Base-by-base conservation (phyloP, 2,797 vertebrate genomes). In the Clamator glandarius region DNA sequence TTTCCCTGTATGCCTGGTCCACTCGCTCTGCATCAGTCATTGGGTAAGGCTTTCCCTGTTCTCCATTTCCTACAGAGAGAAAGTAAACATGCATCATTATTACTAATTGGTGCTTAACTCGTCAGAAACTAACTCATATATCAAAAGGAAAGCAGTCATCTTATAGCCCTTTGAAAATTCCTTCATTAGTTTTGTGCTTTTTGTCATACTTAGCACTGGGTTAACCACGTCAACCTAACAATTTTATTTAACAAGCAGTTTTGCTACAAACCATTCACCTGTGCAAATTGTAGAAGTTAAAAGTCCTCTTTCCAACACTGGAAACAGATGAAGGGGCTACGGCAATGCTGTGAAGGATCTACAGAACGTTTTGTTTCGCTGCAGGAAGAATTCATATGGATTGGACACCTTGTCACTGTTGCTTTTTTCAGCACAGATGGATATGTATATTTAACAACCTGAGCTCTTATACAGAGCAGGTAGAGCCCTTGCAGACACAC, bases 1-100 rank as follows among this genome's bases (percentile, higher is more conserved):
- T 99, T 97, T 99, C 99, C 68, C 99, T 97, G 98, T 99, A 99
- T 1, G 99, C 99, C 97, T 99, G 98, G 87, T 99, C 99, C 61
- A 98, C 98, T 59, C 98, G 97, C 87, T 99, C 99, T 6, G 98
- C 97, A 8, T 99, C 99, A 0, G 98, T 98, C 97, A 99, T 97
- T 3, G 98, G 98, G 89, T 98, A 99, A 6, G 99, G 95, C 73
- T 98, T 98, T 58, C 99, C 99, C 94, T 99, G 99, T 62, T 99
- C 99, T 33, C 99, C 99, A 29, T 98, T 98, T 96, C 99, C 99
- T 99, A 86, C 8, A 28, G 78, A 90, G 81, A 81, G 61, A 95
- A 95, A 90, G 41, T 41, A 96, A 97, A 85, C 81, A 85, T 11
- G 41, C 46, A 93, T 77, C 64, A 54, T 77, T 95, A 92, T 66